Conservation (phyloP, 2,113 vertebrate species). For the Megatriorchis doriae region DNA sequence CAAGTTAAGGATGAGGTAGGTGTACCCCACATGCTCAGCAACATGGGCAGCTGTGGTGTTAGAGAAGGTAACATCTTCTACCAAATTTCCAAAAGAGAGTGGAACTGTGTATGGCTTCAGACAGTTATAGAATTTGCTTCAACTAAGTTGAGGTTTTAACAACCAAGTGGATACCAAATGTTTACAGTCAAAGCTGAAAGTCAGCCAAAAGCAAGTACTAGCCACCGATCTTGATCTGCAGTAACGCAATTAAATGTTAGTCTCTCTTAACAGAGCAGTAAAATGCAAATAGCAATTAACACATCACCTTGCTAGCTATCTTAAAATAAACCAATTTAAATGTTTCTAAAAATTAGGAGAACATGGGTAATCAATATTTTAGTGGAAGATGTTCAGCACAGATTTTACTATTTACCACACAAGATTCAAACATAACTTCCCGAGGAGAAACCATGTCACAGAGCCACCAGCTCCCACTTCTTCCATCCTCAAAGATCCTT, state of each 20-base stretch:
- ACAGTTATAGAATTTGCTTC: background rate
- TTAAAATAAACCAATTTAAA: background rate
- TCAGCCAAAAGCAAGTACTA: background rate
- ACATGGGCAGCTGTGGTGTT: accelerated
- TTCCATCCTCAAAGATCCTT: background rate
- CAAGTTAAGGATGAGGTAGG: background rate
- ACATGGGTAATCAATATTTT: background rate
- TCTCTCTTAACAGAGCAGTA: background rate
- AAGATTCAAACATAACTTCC: background rate
- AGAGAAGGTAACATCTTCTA: background rate
- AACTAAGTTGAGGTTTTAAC: background rate
- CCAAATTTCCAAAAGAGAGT: background rate
- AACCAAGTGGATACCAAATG: background rate
- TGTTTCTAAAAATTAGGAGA: background rate
- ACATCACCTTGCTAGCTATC: background rate
- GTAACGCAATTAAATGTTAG: background rate
- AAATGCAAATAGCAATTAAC: background rate
- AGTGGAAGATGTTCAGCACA: background rate
- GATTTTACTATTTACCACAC: background rate
- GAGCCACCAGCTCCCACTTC: background rate
- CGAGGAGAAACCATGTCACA: background rate
- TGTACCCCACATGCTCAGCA: background rate
- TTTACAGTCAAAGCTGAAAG: background rate
- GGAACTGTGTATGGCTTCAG: background rate
- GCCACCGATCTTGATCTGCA: background rate